phyloP scores from a whole-genome alignment of 2,888 invertebrate species.

The Panopea generosa region DNA sequence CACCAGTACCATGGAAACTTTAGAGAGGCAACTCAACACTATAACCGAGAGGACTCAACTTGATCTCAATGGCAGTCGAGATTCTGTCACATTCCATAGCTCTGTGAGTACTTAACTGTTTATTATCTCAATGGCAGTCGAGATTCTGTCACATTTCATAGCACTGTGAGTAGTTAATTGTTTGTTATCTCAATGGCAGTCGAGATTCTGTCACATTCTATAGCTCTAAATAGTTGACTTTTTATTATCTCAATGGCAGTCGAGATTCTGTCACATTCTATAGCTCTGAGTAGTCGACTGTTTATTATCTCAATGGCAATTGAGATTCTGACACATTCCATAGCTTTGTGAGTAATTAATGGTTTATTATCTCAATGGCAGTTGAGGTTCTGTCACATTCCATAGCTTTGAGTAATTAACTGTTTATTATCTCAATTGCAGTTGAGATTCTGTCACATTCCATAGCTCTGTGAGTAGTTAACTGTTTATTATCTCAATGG shows the following conservation, averaged over 20 bases:
- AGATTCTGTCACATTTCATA: constrained; percentile 22
- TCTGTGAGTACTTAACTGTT: constrained; percentile 74
- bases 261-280: constrained; percentile 84
- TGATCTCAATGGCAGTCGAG: constrained; percentile 79
- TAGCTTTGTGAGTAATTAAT: not conserved
- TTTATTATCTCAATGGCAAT: constrained; percentile 70
- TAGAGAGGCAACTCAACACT: constrained; percentile 92
- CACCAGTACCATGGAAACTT: constrained; percentile 95
- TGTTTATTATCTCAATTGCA: constrained; percentile 75
- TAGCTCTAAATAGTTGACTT: constrained; percentile 73
- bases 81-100: constrained; percentile 84
- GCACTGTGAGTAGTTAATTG: constrained; percentile 12
- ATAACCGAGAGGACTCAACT: constrained; percentile 85
- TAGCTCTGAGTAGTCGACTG: constrained; percentile 70
- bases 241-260: constrained; percentile 70
- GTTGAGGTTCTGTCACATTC: constrained; percentile 12
- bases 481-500: constrained; percentile 76
- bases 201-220: constrained; percentile 84
- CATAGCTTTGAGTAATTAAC: constrained; percentile 68
- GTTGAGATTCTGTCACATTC: constrained; percentile 83
- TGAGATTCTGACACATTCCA: constrained; percentile 68
- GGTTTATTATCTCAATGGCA: too few species aligned
- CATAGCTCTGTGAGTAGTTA: constrained; percentile 84
- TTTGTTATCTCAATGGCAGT: constrained; percentile 63
- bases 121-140: not conserved